phyloP scores from a whole-genome alignment of 2,113 vertebrate species.

The Peromyscus polionotus region DNA sequence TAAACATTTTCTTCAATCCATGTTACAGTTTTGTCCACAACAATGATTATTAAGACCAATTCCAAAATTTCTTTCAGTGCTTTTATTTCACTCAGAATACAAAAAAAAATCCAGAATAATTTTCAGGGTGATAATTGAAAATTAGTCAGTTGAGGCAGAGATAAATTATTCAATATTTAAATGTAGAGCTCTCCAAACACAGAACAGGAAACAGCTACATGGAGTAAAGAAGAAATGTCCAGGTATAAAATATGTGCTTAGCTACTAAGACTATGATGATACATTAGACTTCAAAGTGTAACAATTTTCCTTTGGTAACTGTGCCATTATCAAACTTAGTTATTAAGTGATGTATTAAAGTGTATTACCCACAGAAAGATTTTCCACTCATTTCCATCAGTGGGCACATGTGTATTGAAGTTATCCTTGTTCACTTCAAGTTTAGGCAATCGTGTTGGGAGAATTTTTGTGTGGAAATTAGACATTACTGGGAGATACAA shows the following conservation, averaged over 20 bases:
- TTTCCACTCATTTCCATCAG: neutral
- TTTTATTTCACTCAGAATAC: neutral
- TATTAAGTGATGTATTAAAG: neutral
- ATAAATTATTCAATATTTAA: neutral
- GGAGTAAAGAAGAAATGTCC: neutral
- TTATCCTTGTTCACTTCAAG: no score
- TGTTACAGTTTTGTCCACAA: neutral
- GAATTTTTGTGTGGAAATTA: no score
- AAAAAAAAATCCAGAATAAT: neutral
- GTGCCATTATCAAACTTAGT: neutral
- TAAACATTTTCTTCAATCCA: neutral
- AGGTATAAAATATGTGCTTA: neutral
- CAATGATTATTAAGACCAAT: rapidly evolving
- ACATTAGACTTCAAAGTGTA: neutral
- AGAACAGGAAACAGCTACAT: neutral
- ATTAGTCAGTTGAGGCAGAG: rapidly evolving
- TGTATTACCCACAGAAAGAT: neutral
- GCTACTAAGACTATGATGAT: neutral
- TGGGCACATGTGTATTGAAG: no score
- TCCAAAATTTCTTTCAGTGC: neutral
- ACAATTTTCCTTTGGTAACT: neutral
- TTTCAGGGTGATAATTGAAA: neutral
- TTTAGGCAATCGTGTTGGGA: no score
- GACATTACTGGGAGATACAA: no score
- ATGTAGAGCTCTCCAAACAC: neutral